phyloP scores from a whole-genome alignment of 2,113 vertebrate genomes.

The Scytalopus superciliaris region DNA sequence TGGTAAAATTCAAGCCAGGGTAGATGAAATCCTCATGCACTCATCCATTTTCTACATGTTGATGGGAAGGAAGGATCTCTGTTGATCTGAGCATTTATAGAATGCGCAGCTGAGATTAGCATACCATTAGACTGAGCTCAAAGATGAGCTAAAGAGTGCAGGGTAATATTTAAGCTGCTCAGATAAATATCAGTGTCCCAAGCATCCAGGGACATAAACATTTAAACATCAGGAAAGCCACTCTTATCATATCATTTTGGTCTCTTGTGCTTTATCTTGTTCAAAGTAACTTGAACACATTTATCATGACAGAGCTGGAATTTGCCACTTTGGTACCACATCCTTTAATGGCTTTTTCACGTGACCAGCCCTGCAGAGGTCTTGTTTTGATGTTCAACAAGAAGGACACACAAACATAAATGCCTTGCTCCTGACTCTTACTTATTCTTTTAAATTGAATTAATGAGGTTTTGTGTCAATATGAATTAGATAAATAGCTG shows the following conservation, averaged over 20 bases:
- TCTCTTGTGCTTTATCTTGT: neutral
- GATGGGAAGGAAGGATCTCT: neutral
- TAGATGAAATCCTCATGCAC: neutral
- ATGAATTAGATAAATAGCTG: constrained; percentile 46
- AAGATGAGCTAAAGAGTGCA: neutral
- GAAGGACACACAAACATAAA: neutral
- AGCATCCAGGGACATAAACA: neutral
- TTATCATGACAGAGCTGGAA: neutral
- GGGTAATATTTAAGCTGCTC: neutral
- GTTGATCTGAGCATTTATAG: neutral
- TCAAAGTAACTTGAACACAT: neutral
- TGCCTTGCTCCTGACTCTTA: neutral
- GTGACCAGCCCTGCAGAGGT: neutral
- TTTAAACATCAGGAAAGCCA: neutral
- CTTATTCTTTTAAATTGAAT: constrained; percentile 26
- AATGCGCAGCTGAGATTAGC: neutral
- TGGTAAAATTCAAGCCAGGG: neutral
- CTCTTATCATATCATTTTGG: neutral
- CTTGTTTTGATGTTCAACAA: neutral
- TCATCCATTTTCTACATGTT: neutral
- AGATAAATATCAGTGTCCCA: neutral
- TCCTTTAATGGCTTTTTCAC: constrained; percentile 15
- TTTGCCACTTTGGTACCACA: neutral
- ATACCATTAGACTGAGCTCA: neutral
- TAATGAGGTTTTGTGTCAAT: constrained; percentile 42